A percentile compares a stretch with the other conserved stretches of the same genome.
Conservation (phyloP, 2,797 vertebrate genomes). For the Epinephelus awoara region DNA sequence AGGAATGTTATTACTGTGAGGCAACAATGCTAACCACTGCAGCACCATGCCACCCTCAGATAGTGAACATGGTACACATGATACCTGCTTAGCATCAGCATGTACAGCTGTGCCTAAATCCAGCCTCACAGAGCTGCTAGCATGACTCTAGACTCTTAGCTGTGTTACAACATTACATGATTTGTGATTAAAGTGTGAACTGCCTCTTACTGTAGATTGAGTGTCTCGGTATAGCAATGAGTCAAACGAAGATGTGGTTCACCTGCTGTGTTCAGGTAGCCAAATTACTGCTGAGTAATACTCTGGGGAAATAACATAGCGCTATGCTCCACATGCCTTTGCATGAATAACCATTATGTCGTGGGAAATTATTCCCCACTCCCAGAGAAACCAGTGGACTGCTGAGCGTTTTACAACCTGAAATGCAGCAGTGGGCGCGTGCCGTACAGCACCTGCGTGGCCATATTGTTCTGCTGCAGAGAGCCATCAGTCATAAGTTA, state of each 20-base stretch:
- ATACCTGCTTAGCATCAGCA: neutral
- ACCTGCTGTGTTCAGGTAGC: neutral
- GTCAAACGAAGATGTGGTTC: neutral
- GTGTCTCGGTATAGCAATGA: neutral
- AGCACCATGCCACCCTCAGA: no score
- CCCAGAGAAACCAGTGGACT: neutral
- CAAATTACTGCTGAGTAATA: conserved; percentile 18
- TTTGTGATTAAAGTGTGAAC: neutral
- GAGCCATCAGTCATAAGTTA: conserved; percentile 18
- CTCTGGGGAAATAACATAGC: conserved; percentile 19
- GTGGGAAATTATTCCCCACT: neutral
- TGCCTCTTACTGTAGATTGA: neutral
- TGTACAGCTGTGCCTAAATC: no score
- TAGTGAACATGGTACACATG: neutral
- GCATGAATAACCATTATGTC: conserved; percentile 19
- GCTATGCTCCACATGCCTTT: neutral
- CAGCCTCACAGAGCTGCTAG: neutral
- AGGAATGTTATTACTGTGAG: no score
- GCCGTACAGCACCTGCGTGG: conserved; percentile 34
- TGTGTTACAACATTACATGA: neutral
- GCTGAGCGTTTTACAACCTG: conserved; percentile 33
- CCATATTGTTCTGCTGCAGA: conserved; percentile 53
- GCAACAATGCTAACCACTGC: no score
- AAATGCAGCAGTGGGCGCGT: conserved; percentile 36
- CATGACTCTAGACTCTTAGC: neutral